Conservation (phyloP, 2,888 invertebrate species). For the Portevinia maculata region DNA sequence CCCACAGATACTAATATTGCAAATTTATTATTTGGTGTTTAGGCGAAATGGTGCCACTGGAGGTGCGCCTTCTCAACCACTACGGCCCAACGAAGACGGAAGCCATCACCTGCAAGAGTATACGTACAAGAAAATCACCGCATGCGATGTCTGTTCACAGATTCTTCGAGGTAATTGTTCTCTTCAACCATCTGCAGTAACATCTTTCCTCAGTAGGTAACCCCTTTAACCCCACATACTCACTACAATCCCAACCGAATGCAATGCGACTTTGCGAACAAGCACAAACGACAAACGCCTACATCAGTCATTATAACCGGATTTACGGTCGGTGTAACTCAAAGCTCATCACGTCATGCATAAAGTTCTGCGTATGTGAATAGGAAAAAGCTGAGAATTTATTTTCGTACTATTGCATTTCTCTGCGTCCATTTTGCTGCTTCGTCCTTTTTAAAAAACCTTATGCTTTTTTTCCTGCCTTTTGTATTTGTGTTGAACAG, state of each 20-base stretch:
- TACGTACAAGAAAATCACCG: constrained; percentile 97
- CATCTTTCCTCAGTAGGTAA: background rate
- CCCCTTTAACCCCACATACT: background rate
- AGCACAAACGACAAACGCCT: constrained; percentile 17
- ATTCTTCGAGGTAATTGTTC: constrained; percentile 90
- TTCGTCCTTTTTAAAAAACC: constrained; percentile 15
- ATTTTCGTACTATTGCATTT: constrained; percentile 55
- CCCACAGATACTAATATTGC: constrained; percentile 50
- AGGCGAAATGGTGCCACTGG: constrained; percentile 90
- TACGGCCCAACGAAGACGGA: constrained; percentile 82
- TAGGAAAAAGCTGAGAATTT: constrained; percentile 29
- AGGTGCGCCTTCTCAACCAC: constrained; percentile 80
- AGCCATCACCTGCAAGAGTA: constrained; percentile 95
- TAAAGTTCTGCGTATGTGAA: constrained; percentile 30
- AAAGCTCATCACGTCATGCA: constrained; percentile 45
- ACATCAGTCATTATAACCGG: constrained; percentile 51
- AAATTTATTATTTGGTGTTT: constrained; percentile 69
- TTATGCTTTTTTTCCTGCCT: constrained; percentile 23
- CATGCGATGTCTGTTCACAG: constrained; percentile 96
- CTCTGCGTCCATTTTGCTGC: constrained; percentile 2
- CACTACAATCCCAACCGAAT: constrained; percentile 4
- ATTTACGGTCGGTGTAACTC: constrained; percentile 53
- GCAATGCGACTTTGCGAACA: constrained; percentile 17
- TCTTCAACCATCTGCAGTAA: constrained; percentile 16
- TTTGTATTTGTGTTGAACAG: constrained; percentile 1